Conservation (phyloP, 2,113 vertebrate genomes). For the Gopherus flavomarginatus region DNA sequence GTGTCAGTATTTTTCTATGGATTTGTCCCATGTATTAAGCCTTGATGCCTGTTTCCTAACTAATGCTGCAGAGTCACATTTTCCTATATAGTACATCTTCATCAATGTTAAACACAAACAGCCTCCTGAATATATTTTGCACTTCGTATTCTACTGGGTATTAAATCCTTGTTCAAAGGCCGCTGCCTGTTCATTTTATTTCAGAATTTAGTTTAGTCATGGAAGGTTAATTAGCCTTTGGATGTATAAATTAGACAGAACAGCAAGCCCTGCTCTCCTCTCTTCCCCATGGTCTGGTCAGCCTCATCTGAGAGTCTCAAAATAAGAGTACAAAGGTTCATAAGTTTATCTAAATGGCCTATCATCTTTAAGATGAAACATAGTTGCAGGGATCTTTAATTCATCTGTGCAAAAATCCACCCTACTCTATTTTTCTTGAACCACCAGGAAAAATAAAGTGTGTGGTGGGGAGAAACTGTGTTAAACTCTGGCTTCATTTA, state of each 20-base stretch:
- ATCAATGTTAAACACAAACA: slow-evolving; percentile 24
- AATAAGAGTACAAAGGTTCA: slow-evolving; percentile 27
- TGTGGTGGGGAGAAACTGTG: not conserved
- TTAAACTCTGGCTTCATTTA: not conserved
- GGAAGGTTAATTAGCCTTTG: slow-evolving; percentile 58
- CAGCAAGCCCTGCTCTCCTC: not conserved
- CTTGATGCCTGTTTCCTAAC: not conserved
- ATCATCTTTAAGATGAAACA: slow-evolving; percentile 13
- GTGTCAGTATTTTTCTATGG: not conserved
- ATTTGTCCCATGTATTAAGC: not conserved
- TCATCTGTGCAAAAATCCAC: not conserved
- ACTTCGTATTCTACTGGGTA: slow-evolving; percentile 35
- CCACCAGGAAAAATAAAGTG: not conserved
- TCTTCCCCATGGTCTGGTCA: not conserved
- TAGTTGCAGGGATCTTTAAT: not conserved
- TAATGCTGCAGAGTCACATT: not conserved
- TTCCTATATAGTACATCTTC: slow-evolving; percentile 18
- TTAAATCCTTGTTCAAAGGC: slow-evolving; percentile 52
- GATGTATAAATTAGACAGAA: slow-evolving; percentile 46
- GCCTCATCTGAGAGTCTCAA: slow-evolving; percentile 5
- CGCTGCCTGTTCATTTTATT: slow-evolving; percentile 39
- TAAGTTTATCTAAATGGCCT: slow-evolving; percentile 58
- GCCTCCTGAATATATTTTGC: not conserved
- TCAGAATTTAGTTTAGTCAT: slow-evolving; percentile 50
- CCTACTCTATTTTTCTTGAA: not conserved